Evolutionary conservation across 2,888 invertebrate genomes (phyloP).

Genomic region (Polyploca ridens): DNA sequence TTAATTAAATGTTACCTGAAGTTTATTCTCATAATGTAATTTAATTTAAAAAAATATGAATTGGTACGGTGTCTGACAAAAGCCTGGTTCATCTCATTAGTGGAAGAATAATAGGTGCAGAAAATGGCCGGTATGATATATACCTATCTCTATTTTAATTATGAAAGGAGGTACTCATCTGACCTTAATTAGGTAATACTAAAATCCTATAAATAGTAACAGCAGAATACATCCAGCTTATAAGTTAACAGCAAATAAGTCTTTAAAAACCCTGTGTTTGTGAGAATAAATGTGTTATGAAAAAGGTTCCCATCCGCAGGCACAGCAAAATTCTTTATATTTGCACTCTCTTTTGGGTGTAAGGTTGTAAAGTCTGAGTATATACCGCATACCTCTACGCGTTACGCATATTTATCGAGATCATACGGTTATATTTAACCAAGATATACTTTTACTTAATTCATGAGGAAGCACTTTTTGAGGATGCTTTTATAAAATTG

Average conservation of each 20-base stretch:
- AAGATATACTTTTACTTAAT: constrained; percentile 1
- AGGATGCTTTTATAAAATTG: not conserved
- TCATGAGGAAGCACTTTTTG: not conserved
- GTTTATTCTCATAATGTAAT: not conserved
- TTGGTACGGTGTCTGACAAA: no score
- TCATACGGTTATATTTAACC: not conserved
- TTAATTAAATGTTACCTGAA: not conserved
- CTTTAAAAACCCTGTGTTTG: not conserved
- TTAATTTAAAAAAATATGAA: no score
- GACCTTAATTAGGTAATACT: no score
- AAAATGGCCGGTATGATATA: no score
- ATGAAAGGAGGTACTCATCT: no score
- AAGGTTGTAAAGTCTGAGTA: constrained; percentile 6
- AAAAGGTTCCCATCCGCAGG: not conserved
- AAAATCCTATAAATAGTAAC: no score
- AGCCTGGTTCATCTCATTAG: no score
- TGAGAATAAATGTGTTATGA: not conserved
- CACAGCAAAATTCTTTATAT: constrained; percentile 3
- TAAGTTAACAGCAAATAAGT: not conserved
- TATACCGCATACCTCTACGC: not conserved
- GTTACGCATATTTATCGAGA: not conserved
- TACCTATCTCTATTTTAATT: no score
- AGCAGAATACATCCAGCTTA: not conserved
- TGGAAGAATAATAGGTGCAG: no score
- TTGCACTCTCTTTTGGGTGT: constrained; percentile 11